Percentiles rank a stretch among this genome's conserved stretches.
phyloP scores from a whole-genome alignment of 2,113 vertebrate genomes.

The Telmatochromis sp. region DNA sequence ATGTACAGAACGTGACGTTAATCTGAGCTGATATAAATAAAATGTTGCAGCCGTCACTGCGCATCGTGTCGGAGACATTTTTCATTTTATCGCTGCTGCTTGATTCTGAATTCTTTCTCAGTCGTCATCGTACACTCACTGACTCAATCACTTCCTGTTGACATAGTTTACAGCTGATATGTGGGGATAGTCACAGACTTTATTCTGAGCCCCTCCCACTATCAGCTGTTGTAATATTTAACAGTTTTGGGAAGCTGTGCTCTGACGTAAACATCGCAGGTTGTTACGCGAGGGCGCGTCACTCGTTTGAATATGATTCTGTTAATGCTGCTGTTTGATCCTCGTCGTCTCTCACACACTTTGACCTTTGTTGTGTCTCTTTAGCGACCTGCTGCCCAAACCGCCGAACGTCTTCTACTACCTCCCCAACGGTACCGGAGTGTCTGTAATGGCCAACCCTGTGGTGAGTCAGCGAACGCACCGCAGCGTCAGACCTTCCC shows the following conservation, averaged over 20 bases:
- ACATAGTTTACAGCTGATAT: not conserved
- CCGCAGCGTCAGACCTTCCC: rapidly evolving
- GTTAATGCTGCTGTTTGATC: not conserved
- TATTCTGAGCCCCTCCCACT: not conserved
- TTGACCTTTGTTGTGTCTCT: not conserved
- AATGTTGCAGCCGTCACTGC: not conserved
- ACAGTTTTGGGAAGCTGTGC: rapidly evolving
- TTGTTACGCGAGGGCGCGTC: rapidly evolving
- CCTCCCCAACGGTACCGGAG: conserved; percentile 75
- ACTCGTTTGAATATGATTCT: rapidly evolving
- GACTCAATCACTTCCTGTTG: not conserved
- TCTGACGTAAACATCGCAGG: not conserved
- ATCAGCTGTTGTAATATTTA: not conserved
- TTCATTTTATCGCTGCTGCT: not conserved
- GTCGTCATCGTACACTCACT: rapidly evolving
- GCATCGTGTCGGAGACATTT: rapidly evolving
- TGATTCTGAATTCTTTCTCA: not conserved
- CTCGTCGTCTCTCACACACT: not conserved
- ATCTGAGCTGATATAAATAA: not conserved
- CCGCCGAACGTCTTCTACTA: conserved; percentile 76
- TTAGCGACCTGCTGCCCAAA: conserved; percentile 75
- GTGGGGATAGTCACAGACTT: not conserved
- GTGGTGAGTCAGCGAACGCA: conserved; percentile 70
- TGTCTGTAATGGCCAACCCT: conserved; percentile 45
- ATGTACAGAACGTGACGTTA: not conserved